Evolutionary conservation across 2,113 vertebrate genomes (phyloP), one percentile per base, ranked within the genome.

Genomic region (Thymallus thymallus): DNA sequence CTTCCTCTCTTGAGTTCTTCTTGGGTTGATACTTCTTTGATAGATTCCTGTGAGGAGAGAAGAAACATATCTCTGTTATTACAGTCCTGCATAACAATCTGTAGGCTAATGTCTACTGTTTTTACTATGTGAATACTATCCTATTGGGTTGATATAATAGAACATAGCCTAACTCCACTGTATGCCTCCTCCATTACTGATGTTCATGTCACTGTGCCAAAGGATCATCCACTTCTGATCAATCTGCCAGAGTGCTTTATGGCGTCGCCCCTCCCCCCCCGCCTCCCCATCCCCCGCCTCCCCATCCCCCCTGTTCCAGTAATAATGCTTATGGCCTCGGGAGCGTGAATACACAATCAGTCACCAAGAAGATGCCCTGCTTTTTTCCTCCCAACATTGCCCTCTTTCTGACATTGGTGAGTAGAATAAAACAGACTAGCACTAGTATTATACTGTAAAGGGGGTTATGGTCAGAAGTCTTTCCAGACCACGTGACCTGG

Each of bases 21-120:
- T 99, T 99, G 66, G 97, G 96, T 80, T 99, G 98, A 88, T 98
- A 99, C 88, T 98, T 98, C 93, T 99, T 99, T 20, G 97, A 98
- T 83, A 99, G 94, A 86, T 97, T 98, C 91, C 98, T 99, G 86
- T 18, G 80, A 85, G 58, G 14, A 87, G 35, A 10, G 35, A 41
- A 41, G 35, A 41, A 41, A 9, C 9, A 10, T 41, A 41, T 7
- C 30, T 41, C 35, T 41, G 35, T 41, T 41, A 41, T 41, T 10
- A 10, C 35, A 41, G 35, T 41, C 10, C 35, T 41, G 35, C 88
- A 91, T n/a, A 64, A 46, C 7, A 41, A 51, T 14, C 18, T 18
- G 16, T 14, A 5, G 35, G 9, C 9, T 51, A 18, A 4, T 51
- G 10, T 10, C 2, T 12, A 41, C 35, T 41, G 10, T 41, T 41